phyloP scores from a whole-genome alignment of 2,797 vertebrate genomes.

The Xenops minutus region DNA sequence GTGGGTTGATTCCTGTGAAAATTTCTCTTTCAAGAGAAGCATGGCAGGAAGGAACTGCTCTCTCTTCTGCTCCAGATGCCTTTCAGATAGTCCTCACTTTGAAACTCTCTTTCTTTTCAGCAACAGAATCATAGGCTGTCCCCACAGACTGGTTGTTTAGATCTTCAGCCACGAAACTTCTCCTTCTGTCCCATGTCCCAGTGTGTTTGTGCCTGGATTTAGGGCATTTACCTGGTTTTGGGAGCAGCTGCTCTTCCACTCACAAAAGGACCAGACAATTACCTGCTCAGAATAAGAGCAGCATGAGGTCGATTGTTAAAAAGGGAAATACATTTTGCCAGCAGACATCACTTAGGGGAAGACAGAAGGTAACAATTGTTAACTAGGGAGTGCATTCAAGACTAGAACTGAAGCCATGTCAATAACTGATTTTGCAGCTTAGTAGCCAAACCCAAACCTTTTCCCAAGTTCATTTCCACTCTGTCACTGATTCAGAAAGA shows the following conservation, averaged over 20 bases:
- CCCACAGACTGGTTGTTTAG: not conserved
- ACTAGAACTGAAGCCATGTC: not conserved
- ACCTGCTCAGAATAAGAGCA: not conserved
- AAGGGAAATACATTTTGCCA: not conserved
- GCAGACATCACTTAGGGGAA: not conserved
- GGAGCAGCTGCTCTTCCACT: not conserved
- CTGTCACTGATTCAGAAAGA: not conserved
- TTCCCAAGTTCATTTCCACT: not conserved
- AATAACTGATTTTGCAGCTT: not conserved
- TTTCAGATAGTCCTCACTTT: not conserved
- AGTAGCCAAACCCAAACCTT: not conserved
- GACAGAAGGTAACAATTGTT: not conserved
- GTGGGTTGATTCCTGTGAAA: not conserved
- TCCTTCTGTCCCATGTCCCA: not conserved
- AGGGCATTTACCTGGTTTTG: not conserved
- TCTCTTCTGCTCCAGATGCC: not conserved
- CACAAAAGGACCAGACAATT: not conserved
- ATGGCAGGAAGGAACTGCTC: not conserved
- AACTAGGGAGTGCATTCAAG: not conserved
- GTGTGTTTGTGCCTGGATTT: not conserved
- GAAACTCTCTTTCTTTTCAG: not conserved
- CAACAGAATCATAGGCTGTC: not conserved
- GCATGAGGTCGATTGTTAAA: not conserved
- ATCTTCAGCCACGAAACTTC: not conserved
- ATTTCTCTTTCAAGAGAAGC: not conserved